Evolutionary conservation across 2,888 invertebrate genomes (phyloP).

Genomic region (Phaonia tiefii): DNA sequence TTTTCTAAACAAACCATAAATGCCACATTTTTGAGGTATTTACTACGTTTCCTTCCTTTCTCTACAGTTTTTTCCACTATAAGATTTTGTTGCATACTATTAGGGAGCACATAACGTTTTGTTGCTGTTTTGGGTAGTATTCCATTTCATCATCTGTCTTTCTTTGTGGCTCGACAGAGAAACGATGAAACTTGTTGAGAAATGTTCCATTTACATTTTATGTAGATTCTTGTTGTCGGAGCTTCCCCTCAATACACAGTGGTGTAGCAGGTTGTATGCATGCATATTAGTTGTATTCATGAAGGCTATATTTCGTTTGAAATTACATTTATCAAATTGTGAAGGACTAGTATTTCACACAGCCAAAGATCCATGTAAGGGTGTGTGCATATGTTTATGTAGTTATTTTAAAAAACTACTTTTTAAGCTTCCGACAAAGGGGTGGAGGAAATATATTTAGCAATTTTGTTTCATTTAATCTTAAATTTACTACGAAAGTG

Average conservation of each 20-base stretch:
- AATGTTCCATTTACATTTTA: constrained; percentile 33
- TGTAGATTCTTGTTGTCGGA: constrained; percentile 20
- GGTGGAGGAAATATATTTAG: too few relatives aligned
- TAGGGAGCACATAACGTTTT: neutral
- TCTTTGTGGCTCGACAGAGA: neutral
- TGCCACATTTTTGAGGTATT: constrained; percentile 57
- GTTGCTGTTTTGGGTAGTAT: neutral
- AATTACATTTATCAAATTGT: constrained; percentile 29
- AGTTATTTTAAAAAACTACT: constrained; percentile 10
- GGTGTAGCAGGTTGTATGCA: neutral
- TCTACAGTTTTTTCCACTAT: neutral
- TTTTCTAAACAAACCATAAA: constrained; percentile 58
- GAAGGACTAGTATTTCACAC: constrained; percentile 10
- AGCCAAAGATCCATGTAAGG: neutral
- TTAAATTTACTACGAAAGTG: too few relatives aligned
- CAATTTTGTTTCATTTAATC: too few relatives aligned
- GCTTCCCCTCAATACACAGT: neutral
- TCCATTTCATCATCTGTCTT: constrained; percentile 11
- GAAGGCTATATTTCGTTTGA: constrained; percentile 19
- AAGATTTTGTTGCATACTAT: constrained; percentile 1
- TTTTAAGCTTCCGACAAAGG: neutral
- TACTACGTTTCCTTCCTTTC: constrained; percentile 33
- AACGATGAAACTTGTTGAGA: constrained; percentile 30
- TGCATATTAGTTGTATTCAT: constrained; percentile 30
- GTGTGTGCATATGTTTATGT: neutral